Conservation (phyloP, 2,797 vertebrate genomes). For the Buphagus erythrorhynchus region DNA sequence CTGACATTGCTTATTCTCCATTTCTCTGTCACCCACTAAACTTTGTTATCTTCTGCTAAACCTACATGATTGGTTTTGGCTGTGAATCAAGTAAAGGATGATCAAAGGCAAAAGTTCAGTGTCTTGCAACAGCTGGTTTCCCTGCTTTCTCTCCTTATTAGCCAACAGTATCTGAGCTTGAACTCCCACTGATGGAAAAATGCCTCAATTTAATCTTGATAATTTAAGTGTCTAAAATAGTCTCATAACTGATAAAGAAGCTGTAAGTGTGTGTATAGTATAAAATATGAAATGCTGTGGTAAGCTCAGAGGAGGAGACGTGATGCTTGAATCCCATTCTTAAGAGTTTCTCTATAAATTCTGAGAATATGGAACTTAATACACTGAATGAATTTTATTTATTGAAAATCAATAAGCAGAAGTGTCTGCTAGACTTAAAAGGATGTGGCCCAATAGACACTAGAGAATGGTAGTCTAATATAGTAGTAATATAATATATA, state of each 20-base stretch:
- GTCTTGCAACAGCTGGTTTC: constrained; percentile 55
- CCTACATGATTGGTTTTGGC: background rate
- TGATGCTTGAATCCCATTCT: background rate
- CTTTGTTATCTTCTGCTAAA: constrained; percentile 4
- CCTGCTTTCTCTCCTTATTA: constrained; percentile 52
- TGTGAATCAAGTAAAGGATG: constrained; percentile 5
- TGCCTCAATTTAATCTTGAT: constrained; percentile 9
- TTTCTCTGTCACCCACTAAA: constrained; percentile 25
- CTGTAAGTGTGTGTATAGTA: background rate
- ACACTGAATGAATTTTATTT: background rate
- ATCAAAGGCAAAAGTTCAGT: constrained; percentile 51
- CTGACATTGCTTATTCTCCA: background rate
- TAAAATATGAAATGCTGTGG: background rate
- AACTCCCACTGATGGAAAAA: constrained; percentile 29
- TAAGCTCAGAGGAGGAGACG: background rate
- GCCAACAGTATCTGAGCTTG: background rate
- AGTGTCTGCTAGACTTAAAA: background rate
- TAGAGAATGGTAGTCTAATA: background rate
- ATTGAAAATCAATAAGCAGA: constrained; percentile 10
- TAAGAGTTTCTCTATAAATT: background rate
- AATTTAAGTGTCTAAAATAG: constrained; percentile 21
- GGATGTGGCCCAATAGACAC: background rate
- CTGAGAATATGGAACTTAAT: background rate
- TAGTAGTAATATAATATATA: background rate
- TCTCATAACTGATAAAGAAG: background rate